Evolutionary conservation across 2,113 vertebrate genomes (phyloP).

Genomic region (Caloenas nicobarica): DNA sequence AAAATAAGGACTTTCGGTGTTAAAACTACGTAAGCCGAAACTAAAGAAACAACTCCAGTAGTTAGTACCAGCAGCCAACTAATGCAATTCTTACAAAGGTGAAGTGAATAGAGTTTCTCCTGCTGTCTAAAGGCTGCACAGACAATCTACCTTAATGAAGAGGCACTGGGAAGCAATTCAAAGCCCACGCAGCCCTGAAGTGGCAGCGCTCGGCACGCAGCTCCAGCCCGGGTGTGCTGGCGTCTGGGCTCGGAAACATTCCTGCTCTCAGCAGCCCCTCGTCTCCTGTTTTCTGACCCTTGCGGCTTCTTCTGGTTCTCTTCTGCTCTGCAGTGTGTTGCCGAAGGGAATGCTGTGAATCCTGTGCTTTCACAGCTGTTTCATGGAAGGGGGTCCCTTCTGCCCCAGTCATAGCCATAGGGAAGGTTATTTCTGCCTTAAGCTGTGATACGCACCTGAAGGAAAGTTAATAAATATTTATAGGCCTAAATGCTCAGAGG

Average conservation of each 20-base stretch:
- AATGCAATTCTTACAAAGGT: background rate
- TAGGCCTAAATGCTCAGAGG: background rate
- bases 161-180: background rate
- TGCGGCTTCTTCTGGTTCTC: background rate
- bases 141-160: conserved; percentile 13
- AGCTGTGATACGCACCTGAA: background rate
- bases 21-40: background rate
- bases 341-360: too few species aligned
- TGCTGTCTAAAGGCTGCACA: background rate
- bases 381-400: background rate
- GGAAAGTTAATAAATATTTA: conserved; percentile 36
- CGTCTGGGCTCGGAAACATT: background rate
- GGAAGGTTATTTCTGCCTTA: background rate
- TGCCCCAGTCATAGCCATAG: background rate
- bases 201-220: background rate
- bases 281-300: background rate
- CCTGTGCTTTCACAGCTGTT: background rate
- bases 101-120: background rate
- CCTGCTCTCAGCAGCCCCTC: background rate
- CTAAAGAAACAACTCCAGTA: background rate
- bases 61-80: background rate
- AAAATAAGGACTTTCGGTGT: background rate
- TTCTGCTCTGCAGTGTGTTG: too few species aligned
- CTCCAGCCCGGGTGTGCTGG: background rate
- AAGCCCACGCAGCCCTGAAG: conserved; percentile 1